Evolutionary conservation across 1,140 invertebrate genomes (phyloP), one percentile per base, ranked within the genome.

Genomic region (Sarcophaga peregrina): DNA sequence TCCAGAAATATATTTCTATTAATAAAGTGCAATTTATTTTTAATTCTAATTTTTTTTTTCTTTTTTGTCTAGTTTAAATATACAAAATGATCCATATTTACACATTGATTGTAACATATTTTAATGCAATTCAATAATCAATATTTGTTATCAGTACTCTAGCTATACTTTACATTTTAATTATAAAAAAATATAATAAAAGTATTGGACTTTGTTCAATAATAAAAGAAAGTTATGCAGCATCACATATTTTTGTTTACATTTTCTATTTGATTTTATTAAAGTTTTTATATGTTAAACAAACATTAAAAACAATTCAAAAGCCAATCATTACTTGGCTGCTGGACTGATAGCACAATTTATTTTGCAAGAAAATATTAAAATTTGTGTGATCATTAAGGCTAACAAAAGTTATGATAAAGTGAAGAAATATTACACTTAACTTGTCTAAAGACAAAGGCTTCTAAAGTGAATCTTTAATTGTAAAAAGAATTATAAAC

Each of bases 11-110:
- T n/a, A n/a, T n/a, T 37, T 37, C 25, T 37, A 37, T 2, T 8
- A 58, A 58, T 58, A 58, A 58, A 58, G 54, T 58, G 54, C 54
- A 58, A 58, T 58, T 58, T 58, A n/a, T 13, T 58, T 58, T 58
- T 58, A 13, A n/a, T 13, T 13, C 54, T 0, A 58, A n/a, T 58
- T 9, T n/a, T 58, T 13, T n/a, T 58, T 58, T 58, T 58, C 0
- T 1, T 58, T 5, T 58, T 58, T n/a, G 3, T 58, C 7, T 58
- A 3, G 6, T 58, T 58, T 58, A 58, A 58, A 58, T 58, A 7
- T 58, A 58, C 15, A 13, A 58, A 58, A 13, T 13, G 7, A 58
- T 58, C 15, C 13, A 13, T 58, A 58, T 58, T 58, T 15, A 7
- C 54, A 15, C 54, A 6, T n/a, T n/a, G n/a, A 4, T 58, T 58